Conservation (phyloP, 2,797 vertebrate genomes). For the Tenualosa ilisha region DNA sequence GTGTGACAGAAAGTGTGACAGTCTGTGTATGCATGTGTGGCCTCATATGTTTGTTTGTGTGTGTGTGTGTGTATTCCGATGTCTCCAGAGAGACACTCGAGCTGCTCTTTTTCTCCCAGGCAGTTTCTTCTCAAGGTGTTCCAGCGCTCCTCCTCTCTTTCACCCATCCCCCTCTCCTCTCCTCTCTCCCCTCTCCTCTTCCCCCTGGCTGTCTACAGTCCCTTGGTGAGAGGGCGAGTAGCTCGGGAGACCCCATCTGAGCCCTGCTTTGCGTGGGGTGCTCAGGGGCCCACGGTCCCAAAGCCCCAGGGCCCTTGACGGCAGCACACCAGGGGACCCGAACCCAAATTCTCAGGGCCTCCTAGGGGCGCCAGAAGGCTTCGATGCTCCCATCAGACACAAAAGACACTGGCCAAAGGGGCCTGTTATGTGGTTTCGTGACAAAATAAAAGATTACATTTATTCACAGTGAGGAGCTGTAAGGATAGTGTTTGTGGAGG, state of each 20-base stretch:
- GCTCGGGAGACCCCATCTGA: conserved; percentile 75
- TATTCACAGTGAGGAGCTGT: background rate
- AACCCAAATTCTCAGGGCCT: conserved; percentile 26
- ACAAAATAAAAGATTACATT: background rate
- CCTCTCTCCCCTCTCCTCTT: conserved; percentile 52
- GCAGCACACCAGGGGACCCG: conserved; percentile 66
- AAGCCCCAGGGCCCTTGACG: conserved; percentile 61
- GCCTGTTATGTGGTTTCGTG: background rate
- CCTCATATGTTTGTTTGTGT: background rate
- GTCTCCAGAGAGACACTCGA: conserved; percentile 63
- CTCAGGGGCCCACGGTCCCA: conserved; percentile 72
- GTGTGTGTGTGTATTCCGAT: conserved; percentile 49
- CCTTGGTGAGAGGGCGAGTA: conserved; percentile 66
- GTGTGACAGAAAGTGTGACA: background rate
- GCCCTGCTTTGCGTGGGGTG: conserved; percentile 60
- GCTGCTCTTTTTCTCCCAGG: conserved; percentile 65
- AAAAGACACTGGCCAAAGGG: background rate
- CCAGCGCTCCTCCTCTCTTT: conserved; percentile 48
- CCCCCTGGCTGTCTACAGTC: conserved; percentile 63
- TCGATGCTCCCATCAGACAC: background rate
- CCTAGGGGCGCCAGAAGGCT: conserved; percentile 26
- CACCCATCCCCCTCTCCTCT: conserved; percentile 58
- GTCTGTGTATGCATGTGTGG: background rate
- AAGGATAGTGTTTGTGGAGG: background rate
- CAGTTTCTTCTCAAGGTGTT: conserved; percentile 76